phyloP scores from a whole-genome alignment of 1,140 invertebrate species.

The Caenorhabditis inopinata region DNA sequence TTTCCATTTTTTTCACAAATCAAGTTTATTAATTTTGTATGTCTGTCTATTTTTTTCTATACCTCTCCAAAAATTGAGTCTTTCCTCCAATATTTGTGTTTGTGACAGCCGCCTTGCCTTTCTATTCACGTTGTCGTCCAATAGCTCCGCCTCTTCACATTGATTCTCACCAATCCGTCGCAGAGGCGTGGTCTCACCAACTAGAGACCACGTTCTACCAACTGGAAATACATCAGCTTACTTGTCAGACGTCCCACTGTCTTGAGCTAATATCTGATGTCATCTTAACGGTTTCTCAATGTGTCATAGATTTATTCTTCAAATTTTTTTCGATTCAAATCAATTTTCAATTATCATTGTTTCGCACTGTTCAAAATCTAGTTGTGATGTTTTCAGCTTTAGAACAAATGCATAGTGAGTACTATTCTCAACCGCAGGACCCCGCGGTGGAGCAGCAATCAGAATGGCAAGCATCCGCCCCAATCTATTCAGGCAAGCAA shows the following conservation, averaged over 20 bases:
- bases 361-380: background rate
- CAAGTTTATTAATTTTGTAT: background rate
- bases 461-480: conserved; percentile 1
- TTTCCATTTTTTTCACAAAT: too few relatives aligned
- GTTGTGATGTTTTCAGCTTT: background rate
- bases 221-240: conserved; percentile 8
- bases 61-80: background rate
- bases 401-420: background rate
- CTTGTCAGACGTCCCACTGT: background rate
- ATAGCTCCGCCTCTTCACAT: background rate
- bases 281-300: too few relatives aligned
- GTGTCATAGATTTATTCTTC: too few relatives aligned
- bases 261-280: too few relatives aligned
- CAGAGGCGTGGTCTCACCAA: background rate
- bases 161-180: background rate
- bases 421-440: background rate
- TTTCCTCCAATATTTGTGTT: background rate
- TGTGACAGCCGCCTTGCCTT: background rate
- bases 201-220: background rate
- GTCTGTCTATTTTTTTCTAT: background rate
- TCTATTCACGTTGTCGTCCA: background rate
- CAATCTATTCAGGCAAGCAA: background rate
- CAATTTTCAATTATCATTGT: background rate
- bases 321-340: too few relatives aligned
- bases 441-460: background rate